phyloP scores from a whole-genome alignment of 1,140 invertebrate genomes.

The Lamellibrachia luymesi region DNA sequence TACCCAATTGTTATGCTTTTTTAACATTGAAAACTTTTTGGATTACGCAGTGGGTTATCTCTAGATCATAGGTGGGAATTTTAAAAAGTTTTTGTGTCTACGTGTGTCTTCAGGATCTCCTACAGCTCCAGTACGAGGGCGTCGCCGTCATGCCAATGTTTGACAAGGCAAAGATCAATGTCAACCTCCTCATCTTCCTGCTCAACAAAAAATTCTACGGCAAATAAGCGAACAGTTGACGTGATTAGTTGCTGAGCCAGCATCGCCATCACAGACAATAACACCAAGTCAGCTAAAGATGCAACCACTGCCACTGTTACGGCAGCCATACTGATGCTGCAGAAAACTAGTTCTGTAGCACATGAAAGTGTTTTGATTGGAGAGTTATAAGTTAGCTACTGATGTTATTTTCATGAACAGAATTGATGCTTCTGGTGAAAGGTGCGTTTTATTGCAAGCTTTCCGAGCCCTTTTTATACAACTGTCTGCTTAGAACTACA shows the following conservation, averaged over 20 bases:
- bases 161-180: conserved; percentile 75
- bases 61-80: no score
- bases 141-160: conserved; percentile 77
- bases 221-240: conserved; percentile 46
- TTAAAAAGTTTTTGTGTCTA: background rate
- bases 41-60: no score
- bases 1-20: no score
- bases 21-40: no score
- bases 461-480: background rate
- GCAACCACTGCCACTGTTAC: background rate
- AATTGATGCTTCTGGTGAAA: background rate
- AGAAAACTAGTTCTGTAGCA: background rate
- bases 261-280: background rate
- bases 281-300: background rate
- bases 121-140: conserved; percentile 78
- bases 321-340: background rate
- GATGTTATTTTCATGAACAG: background rate
- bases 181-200: conserved; percentile 74
- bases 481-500: background rate
- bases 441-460: background rate
- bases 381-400: background rate
- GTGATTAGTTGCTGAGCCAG: background rate
- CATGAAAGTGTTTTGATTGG: background rate
- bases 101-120: conserved; percentile 63
- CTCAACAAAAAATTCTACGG: conserved; percentile 79